Percentiles rank a stretch among this genome's conserved stretches.
Conservation (phyloP, 2,113 vertebrate species). For the Nematolebias whitei region DNA sequence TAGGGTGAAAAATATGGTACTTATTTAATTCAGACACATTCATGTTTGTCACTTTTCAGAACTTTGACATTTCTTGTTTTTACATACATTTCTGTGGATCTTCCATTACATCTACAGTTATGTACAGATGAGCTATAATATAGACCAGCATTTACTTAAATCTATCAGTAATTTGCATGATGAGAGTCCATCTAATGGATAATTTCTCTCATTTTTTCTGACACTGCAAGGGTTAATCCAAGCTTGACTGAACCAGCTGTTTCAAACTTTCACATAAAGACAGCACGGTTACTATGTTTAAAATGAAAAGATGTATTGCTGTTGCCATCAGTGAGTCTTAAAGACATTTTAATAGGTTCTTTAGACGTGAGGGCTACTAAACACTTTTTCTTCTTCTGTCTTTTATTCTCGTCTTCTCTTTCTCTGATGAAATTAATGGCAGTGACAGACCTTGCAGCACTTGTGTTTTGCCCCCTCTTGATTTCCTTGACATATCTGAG, state of each 20-base stretch:
- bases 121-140: too few species aligned
- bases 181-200: constrained; percentile 32
- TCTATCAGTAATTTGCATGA: constrained; percentile 24
- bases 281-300: not conserved
- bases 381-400: constrained; percentile 18
- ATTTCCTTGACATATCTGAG: constrained; percentile 60
- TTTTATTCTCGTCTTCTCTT: constrained; percentile 1
- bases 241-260: constrained; percentile 14
- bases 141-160: constrained; percentile 18
- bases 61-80: too few species aligned
- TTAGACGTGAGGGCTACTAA: constrained; percentile 6
- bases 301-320: constrained; percentile 13
- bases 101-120: too few species aligned
- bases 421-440: constrained; percentile 20
- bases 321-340: constrained; percentile 6
- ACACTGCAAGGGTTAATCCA: constrained; percentile 27
- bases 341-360: constrained; percentile 17
- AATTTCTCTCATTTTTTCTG: constrained; percentile 21
- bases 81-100: too few species aligned
- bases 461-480: constrained; percentile 36
- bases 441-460: constrained; percentile 29
- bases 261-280: not conserved
- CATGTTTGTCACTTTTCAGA: too few species aligned
- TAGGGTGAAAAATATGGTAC: too few species aligned
- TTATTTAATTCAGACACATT: too few species aligned